These are phyloP conservation scores for Philopedon plagiatum DNA, from an alignment of 2,888 invertebrate genomes.

Conservation along the genomic window DNA sequence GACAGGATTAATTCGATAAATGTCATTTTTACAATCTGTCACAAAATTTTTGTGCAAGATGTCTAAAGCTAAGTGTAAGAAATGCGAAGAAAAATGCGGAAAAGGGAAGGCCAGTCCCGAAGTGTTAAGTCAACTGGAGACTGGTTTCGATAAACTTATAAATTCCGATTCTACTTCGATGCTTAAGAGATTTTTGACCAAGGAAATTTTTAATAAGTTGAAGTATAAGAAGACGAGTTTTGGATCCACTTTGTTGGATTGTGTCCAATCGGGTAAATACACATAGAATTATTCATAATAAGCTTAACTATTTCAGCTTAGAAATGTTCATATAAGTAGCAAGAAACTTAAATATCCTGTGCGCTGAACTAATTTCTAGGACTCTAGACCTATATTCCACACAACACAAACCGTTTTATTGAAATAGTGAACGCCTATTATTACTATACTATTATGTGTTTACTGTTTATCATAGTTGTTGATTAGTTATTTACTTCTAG, in stretches of 20 bases:
- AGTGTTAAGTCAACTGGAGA: slow-evolving; percentile 69
- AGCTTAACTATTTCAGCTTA: not conserved
- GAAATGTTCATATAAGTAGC: too few relatives aligned
- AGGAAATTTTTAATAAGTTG: slow-evolving; percentile 70
- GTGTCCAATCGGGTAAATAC: slow-evolving; percentile 74
- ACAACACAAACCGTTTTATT: not conserved
- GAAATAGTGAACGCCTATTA: not conserved
- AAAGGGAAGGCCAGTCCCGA: slow-evolving; percentile 64
- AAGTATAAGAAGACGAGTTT: slow-evolving; percentile 73
- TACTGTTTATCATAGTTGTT: too few relatives aligned
- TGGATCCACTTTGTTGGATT: slow-evolving; percentile 75
- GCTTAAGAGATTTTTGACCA: slow-evolving; percentile 75
- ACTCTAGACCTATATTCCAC: too few relatives aligned
- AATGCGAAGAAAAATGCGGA: slow-evolving; percentile 61
- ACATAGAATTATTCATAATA: not conserved
- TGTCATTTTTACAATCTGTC: not conserved
- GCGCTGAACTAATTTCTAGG: too few relatives aligned
- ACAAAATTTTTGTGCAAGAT: slow-evolving; percentile 40
- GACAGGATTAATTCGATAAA: not conserved
- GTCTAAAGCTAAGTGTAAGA: slow-evolving; percentile 58
- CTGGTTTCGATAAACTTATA: slow-evolving; percentile 69
- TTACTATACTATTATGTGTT: not conserved
- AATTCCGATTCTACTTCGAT: slow-evolving; percentile 73
- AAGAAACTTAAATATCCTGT: too few relatives aligned
- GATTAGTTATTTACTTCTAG: too few relatives aligned